These are phyloP conservation scores for Electrona antarctica DNA, from an alignment of 2,113 vertebrate species.

Conservation along the genomic window DNA sequence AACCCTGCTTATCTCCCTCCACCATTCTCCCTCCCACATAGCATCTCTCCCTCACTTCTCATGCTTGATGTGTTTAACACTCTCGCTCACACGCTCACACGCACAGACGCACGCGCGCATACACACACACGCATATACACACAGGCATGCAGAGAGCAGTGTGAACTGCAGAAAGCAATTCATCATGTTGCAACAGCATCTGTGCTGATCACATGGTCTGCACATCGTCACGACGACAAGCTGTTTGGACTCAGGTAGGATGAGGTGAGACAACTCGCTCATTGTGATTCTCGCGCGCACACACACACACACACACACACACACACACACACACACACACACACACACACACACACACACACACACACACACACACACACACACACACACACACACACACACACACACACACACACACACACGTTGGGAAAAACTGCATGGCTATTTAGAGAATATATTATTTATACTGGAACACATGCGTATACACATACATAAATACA, in stretches of 20 bases:
- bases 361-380: background rate
- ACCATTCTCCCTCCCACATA: background rate
- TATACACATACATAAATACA: too few relatives aligned
- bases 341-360: conserved; percentile 22
- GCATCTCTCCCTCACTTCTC: background rate
- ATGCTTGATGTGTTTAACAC: background rate
- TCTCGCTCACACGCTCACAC: background rate
- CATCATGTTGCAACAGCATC: conserved; percentile 50
- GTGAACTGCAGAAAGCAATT: conserved; percentile 19
- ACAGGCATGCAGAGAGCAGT: conserved; percentile 5
- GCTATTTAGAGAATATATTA: too few relatives aligned
- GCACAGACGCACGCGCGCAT: background rate
- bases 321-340: background rate
- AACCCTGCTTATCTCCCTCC: background rate
- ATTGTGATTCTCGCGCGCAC: conserved; percentile 9
- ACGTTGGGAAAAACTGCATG: background rate
- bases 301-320: background rate
- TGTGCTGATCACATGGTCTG: conserved; percentile 38
- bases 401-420: background rate
- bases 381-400: background rate
- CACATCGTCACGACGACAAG: conserved; percentile 53
- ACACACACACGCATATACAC: conserved; percentile 1
- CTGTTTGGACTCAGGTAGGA: conserved; percentile 28
- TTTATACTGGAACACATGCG: too few relatives aligned
- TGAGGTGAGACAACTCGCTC: conserved; percentile 20